Evolutionary conservation across 2,888 invertebrate genomes (phyloP).

Genomic region (Sialis fuliginosa): DNA sequence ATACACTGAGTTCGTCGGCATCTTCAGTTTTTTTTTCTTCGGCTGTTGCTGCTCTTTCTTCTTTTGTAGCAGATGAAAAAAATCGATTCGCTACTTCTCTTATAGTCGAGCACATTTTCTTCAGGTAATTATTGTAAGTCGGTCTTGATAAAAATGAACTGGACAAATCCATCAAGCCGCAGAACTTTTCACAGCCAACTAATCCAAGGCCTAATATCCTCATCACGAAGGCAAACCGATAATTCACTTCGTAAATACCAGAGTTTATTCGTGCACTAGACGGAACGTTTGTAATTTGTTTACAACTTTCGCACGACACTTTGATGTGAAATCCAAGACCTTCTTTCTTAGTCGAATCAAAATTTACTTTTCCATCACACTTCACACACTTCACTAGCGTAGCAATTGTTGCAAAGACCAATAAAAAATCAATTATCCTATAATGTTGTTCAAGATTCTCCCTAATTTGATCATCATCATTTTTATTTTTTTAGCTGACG

Average conservation of each 20-base stretch:
- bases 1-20: neutral
- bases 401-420: conserved; percentile 10
- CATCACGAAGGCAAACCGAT: conserved; percentile 10
- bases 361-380: conserved; percentile 9
- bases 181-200: conserved; percentile 8
- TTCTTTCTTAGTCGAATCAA: conserved; percentile 8
- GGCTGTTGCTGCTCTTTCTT: conserved; percentile 7
- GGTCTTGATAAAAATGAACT: conserved; percentile 9
- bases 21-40: conserved; percentile 4
- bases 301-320: conserved; percentile 11
- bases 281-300: conserved; percentile 7
- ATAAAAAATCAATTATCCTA: conserved; percentile 10
- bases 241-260: conserved; percentile 9
- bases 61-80: conserved; percentile 6
- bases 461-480: conserved; percentile 9
- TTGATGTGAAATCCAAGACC: conserved; percentile 10
- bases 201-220: conserved; percentile 8
- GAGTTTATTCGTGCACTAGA: conserved; percentile 9
- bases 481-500: conserved; percentile 11
- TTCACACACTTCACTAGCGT: conserved; percentile 11
- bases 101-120: conserved; percentile 3
- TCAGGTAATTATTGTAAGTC: conserved; percentile 6
- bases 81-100: conserved; percentile 4
- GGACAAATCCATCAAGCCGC: conserved; percentile 8
- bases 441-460: conserved; percentile 10